Evolutionary conservation across 2,113 vertebrate genomes (phyloP), one percentile per base, ranked within the genome.

Genomic region (Thunnus thynnus): DNA sequence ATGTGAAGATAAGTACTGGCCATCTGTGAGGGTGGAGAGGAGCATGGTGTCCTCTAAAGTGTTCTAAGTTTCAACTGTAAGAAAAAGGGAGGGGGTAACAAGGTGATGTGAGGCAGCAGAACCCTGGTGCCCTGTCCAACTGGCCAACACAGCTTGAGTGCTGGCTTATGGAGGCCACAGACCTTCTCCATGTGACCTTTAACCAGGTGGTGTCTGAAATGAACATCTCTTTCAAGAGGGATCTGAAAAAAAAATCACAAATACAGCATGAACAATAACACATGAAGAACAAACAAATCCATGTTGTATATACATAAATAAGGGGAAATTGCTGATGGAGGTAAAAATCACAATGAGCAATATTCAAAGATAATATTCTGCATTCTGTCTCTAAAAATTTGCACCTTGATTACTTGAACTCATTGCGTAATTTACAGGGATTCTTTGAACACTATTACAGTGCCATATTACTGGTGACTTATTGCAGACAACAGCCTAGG

Each of bases 41-140:
- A 71, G 72, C 57, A 52, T 25, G 13, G 17, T 89, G 91, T 85
- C 93, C 93, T 94, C 89, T 83, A 93, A 90, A 87, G 79, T 82
- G 74, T 50, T 86, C 41, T 56, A 20, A 30, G 66, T 74, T 80
- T 87, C 51, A 67, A 52, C 77, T 82, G 80, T 75, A 83, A 88
- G 86, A 68, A 69, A 80, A 81, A 69, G 48, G 54, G 58, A 82
- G 66, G 66, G 76, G 86, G 78, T 74, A 64, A 82, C 52, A 88
- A 80, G 86, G 86, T 82, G 74, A 86, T 87, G 81, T 87, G 86
- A 89, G 66, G 73, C 67, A 27, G 82, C 65, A 74, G 80, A 84
- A 86, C 89, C 86, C 77, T 30, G 12, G 73, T 83, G 88, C 79
- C 81, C 92, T 74, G 85, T 71, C 93, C 92, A 94, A 90, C 88